phyloP scores from a whole-genome alignment of 1,140 invertebrate genomes.

The Drosophila nigrodunni region DNA sequence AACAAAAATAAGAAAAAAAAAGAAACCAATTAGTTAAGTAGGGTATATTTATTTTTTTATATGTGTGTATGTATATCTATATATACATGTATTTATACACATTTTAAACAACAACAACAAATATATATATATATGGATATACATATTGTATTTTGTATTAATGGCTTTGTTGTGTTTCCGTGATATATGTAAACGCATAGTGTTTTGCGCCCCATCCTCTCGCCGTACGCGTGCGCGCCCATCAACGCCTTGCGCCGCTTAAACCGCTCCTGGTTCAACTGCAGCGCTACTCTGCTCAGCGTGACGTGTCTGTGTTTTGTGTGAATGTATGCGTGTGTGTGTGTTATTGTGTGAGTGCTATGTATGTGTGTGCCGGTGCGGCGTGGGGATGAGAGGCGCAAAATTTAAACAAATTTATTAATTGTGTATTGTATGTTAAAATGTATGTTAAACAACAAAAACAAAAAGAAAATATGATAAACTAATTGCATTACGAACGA shows the following conservation, averaged over 20 bases:
- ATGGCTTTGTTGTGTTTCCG: conserved; percentile 82
- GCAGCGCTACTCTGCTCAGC: neutral
- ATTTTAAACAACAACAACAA: conserved; percentile 5
- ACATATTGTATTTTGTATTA: conserved; percentile 74
- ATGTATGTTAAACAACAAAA: conserved; percentile 38
- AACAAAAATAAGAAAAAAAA: conserved; percentile 8
- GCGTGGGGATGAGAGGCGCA: conserved; percentile 25
- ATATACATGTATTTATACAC: conserved; percentile 5
- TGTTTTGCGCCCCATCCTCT: conserved; percentile 19
- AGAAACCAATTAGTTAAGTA: conserved; percentile 65
- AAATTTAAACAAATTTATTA: conserved; percentile 48
- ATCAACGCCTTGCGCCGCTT: neutral
- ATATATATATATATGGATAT: conserved; percentile 37
- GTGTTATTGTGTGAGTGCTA: conserved; percentile 21
- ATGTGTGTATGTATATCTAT: conserved; percentile 33
- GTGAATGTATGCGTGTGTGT: conserved; percentile 9
- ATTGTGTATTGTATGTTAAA: conserved; percentile 52
- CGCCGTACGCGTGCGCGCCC: neutral
- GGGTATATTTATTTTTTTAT: conserved; percentile 76
- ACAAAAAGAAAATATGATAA: conserved; percentile 13
- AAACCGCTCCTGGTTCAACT: conserved; percentile 3
- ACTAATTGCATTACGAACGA: conserved; percentile 27
- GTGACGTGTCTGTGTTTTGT: neutral
- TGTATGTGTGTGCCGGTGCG: conserved; percentile 29
- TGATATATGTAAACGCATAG: conserved; percentile 80